Percentiles rank a stretch among this genome's conserved stretches.
Conservation (phyloP, 2,797 vertebrate genomes). For the Karalla daura region DNA sequence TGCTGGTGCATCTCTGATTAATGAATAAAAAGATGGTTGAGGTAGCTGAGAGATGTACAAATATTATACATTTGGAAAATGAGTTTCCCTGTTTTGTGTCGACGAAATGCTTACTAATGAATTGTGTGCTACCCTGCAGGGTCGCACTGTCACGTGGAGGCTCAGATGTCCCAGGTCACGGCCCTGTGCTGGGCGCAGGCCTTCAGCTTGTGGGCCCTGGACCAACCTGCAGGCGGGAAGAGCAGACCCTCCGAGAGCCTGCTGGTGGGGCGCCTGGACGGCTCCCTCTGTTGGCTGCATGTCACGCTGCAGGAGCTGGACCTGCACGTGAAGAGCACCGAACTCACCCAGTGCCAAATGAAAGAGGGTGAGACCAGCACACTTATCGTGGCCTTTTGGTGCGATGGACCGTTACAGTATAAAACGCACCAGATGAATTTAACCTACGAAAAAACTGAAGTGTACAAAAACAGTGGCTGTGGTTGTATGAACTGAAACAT, state of each 20-base stretch:
- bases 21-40: background rate
- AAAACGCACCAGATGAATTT: too few species aligned
- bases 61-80: too few species aligned
- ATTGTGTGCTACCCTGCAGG: constrained; percentile 62
- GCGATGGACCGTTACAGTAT: too few species aligned
- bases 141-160: constrained; percentile 80
- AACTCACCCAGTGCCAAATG: constrained; percentile 81
- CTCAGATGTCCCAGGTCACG: constrained; percentile 82
- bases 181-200: constrained; percentile 84
- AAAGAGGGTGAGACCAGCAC: constrained; percentile 75
- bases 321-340: constrained; percentile 73
- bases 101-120: too few species aligned
- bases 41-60: too few species aligned
- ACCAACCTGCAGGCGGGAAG: constrained; percentile 55
- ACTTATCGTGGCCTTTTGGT: background rate
- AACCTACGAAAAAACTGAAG: too few species aligned
- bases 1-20: background rate
- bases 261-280: constrained; percentile 84
- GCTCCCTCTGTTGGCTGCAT: constrained; percentile 86
- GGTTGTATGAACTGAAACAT: too few species aligned
- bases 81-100: too few species aligned
- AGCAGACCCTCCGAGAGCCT: constrained; percentile 75
- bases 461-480: too few species aligned
- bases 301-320: constrained; percentile 76
- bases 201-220: constrained; percentile 71